Evolutionary conservation across 2,113 vertebrate species (phyloP).

Genomic region (Myrmecobius fasciatus): DNA sequence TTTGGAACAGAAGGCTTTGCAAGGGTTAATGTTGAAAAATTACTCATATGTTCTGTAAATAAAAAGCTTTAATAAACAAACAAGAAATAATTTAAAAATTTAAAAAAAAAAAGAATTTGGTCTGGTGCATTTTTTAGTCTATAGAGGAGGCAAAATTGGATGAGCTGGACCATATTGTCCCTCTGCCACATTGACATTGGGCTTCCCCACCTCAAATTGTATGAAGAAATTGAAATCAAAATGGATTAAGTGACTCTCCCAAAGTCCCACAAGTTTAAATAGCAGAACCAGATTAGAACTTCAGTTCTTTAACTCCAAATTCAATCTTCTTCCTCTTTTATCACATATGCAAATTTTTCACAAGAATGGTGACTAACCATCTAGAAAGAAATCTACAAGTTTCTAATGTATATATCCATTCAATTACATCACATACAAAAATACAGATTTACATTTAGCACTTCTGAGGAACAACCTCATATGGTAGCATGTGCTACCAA

Average conservation of each 20-base stretch:
- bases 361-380: conserved; percentile 70
- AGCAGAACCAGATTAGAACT: not conserved
- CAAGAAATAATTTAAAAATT: too few relatives aligned
- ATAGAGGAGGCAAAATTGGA: not conserved
- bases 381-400: conserved; percentile 70
- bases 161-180: not conserved
- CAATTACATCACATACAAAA: conserved; percentile 70
- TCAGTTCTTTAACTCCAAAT: not conserved
- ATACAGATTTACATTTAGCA: conserved; percentile 74
- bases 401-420: conserved; percentile 59
- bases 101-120: not conserved
- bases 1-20: too few relatives aligned
- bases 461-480: conserved; percentile 73
- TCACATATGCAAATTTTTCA: conserved; percentile 45
- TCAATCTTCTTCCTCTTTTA: not conserved
- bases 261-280: not conserved
- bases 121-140: not conserved
- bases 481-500: conserved; percentile 61
- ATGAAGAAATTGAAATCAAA: not conserved
- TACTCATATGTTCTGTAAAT: too few relatives aligned
- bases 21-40: too few relatives aligned
- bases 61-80: too few relatives aligned
- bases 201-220: too few relatives aligned
- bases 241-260: not conserved
- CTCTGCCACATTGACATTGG: not conserved